These are phyloP conservation scores for Tetrax tetrax DNA, from an alignment of 2,113 vertebrate species.

Conservation along the genomic window DNA sequence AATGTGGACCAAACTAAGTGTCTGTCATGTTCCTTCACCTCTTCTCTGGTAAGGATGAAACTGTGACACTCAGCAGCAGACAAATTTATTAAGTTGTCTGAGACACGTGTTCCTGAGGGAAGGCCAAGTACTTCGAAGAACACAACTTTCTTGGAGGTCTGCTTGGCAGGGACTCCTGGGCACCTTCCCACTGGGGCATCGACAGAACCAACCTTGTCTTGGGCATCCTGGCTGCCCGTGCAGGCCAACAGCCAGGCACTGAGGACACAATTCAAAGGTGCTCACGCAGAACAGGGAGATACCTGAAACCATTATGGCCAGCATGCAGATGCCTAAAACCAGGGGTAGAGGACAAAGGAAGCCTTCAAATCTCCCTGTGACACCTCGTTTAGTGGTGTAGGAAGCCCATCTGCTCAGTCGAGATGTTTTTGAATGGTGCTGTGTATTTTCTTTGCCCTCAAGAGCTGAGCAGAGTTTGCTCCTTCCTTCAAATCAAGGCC, in stretches of 20 bases:
- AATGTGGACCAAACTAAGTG: rapidly evolving
- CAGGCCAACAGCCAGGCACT: not conserved
- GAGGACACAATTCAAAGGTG: not conserved
- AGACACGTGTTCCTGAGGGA: not conserved
- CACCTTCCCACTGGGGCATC: not conserved
- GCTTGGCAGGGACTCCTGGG: not conserved
- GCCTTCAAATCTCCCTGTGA: not conserved
- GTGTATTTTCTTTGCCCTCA: not conserved
- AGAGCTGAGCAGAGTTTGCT: not conserved
- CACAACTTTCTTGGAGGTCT: not conserved
- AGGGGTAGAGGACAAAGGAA: too few species aligned
- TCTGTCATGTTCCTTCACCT: not conserved
- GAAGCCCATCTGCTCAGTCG: not conserved
- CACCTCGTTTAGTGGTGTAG: not conserved
- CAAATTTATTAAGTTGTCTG: not conserved
- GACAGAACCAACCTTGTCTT: not conserved
- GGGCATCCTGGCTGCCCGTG: rapidly evolving
- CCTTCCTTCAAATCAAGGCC: not conserved
- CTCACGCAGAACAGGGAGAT: not conserved
- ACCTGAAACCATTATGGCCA: rapidly evolving
- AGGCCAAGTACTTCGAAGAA: not conserved
- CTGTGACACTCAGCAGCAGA: not conserved
- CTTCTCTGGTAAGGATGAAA: not conserved
- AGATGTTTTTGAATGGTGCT: not conserved
- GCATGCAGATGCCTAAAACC: not conserved